A percentile compares a stretch with the other conserved stretches of the same genome.
phyloP scores from a whole-genome alignment of 2,797 vertebrate species.

The Macroramphosus scolopax region DNA sequence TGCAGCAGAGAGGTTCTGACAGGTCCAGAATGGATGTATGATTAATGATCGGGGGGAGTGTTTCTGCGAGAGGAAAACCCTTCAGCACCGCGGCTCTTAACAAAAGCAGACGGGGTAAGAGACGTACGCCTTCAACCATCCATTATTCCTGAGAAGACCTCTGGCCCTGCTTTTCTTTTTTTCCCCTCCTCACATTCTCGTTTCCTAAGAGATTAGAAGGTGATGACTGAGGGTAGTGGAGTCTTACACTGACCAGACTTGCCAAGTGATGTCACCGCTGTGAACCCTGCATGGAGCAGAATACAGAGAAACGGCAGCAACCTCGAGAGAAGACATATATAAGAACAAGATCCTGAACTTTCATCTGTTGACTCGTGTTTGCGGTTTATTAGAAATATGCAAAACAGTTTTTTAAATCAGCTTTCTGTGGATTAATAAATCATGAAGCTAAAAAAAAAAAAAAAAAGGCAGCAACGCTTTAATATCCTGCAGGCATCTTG shows the following conservation, averaged over 20 bases:
- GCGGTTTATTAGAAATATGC: slow-evolving; percentile 33
- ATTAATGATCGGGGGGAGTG: slow-evolving; percentile 75
- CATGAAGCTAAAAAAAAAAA: slow-evolving; percentile 47
- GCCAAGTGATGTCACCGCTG: slow-evolving; percentile 52
- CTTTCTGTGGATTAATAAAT: slow-evolving; percentile 56
- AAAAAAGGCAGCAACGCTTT: slow-evolving; percentile 53
- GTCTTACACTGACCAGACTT: slow-evolving; percentile 56
- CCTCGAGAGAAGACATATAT: slow-evolving; percentile 2
- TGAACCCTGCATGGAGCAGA: slow-evolving; percentile 21
- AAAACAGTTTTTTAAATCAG: slow-evolving; percentile 27
- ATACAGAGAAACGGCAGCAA: background rate
- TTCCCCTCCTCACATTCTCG: slow-evolving; percentile 48
- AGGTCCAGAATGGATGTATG: slow-evolving; percentile 68
- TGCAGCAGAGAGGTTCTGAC: slow-evolving; percentile 55
- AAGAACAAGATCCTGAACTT: slow-evolving; percentile 6
- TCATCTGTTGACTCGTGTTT: slow-evolving; percentile 18
- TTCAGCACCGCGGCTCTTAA: slow-evolving; percentile 49
- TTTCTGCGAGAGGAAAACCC: slow-evolving; percentile 56
- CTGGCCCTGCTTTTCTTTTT: slow-evolving; percentile 34
- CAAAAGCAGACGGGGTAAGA: slow-evolving; percentile 58
- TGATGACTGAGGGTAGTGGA: slow-evolving; percentile 53
- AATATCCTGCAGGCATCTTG: slow-evolving; percentile 52
- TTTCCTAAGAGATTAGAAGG: slow-evolving; percentile 62
- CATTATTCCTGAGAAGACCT: slow-evolving; percentile 52
- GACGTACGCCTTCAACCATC: slow-evolving; percentile 51